Conservation (phyloP, 2,113 vertebrate species). For the Hypanus sabinus region DNA sequence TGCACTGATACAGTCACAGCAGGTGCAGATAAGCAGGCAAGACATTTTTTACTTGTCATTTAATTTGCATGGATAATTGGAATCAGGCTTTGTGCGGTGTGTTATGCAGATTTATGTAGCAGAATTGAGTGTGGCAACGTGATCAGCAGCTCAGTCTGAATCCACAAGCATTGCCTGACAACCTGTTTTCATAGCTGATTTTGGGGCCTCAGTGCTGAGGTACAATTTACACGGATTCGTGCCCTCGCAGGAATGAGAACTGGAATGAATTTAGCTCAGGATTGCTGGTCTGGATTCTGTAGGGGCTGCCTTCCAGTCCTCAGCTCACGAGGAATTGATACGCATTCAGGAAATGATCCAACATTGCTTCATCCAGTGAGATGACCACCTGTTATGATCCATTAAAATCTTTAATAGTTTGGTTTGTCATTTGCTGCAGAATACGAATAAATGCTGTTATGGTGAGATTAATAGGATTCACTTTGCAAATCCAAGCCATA, state of each 20-base stretch:
- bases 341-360: neutral
- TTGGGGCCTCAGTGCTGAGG: neutral
- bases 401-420: conserved; percentile 19
- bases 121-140: neutral
- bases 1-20: neutral
- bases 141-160: neutral
- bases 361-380: neutral
- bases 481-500: neutral
- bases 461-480: neutral
- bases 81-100: neutral
- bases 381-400: neutral
- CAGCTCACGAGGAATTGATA: neutral
- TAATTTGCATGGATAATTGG: neutral
- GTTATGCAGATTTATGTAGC: neutral
- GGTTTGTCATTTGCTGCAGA: neutral
- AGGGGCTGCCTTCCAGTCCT: neutral
- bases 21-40: neutral
- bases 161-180: neutral
- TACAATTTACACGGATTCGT: neutral
- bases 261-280: neutral
- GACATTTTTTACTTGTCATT: neutral
- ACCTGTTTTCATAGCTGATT: neutral
- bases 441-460: neutral
- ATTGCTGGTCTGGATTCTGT: neutral
- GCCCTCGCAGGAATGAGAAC: neutral